Base-by-base conservation (phyloP, 2,113 vertebrate species). In the Callipepla californica region DNA sequence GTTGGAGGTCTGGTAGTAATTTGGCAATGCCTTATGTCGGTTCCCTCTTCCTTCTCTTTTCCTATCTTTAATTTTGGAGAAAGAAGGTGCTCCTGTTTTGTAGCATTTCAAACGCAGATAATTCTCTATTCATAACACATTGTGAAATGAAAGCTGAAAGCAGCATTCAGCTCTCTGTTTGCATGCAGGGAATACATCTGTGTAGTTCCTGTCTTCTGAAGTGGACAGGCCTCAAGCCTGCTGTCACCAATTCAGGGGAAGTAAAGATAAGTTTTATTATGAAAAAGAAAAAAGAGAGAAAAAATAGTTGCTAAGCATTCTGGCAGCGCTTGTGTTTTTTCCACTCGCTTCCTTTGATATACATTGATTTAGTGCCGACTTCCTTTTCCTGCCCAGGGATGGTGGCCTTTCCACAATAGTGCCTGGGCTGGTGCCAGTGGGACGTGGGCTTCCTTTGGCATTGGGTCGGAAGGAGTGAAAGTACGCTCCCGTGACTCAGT, bases 371-470 rank as follows among this genome's bases (percentile, higher is more conserved):
- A 96, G 97, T 97, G 97, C 98, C 92, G 98, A 98, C 98, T 99
- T 99, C 98, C 99, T 96, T 98, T 99, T 99, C 98, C 98, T 99
- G 98, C 98, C 96, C 92, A 86, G 94, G 74, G 92, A 51, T 81
- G 96, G 97, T 97, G 97, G 97, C 98, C 96, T 97, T 97, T 97
- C 97, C 97, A 98, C 97, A 98, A 97, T 96, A 98, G 98, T 91
- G 32, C 82, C 97, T 99, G 98, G 98, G 97, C 40, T 3, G 18
- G 28, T 72, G 98, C 98, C 98, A 98, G 98, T 97, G 80, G 98
- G 97, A 87, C 67, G 62, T 7, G 91, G 94, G 95, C 96, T 96
- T 13, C 96, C 89, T 84, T 58, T 72, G 91, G 38, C 91, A 73
- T 90, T 74, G 97, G 80, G 45, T 93, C 94, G 92, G 97, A 97